Base-by-base conservation (phyloP, 37 sponge, comb jelly and placozoan species). In the Bolinopsis microptera region DNA sequence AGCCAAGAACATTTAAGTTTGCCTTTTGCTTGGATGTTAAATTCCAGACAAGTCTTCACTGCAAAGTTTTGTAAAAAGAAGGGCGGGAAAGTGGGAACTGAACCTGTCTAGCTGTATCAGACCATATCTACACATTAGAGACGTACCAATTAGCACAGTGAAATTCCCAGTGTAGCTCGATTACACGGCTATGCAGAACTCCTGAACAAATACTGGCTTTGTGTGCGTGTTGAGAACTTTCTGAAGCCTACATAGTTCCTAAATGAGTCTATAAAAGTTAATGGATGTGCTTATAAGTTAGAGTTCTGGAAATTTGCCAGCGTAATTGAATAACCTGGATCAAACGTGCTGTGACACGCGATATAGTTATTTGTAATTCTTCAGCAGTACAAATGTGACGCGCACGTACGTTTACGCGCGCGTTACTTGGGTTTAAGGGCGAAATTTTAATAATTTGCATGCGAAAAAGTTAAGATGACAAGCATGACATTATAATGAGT, bases 271-370 rank as follows among this genome's bases (percentile, higher is more conserved):
- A 48, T 48, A 48, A 48, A 48, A 34, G 90, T 86, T 86, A 86
- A 86, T 86, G 61, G 35, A 2, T 28, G 61, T 86, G 90, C 90
- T 86, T 86, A 86, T 40, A 86, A 86, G 36, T 2, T 38, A 24
- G 90, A 86, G 90, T 86, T 41, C 39, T 86, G 90, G 90, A 13
- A 38, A 8, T 41, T 38, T 24, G 41, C 90, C 90, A 86, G 36
- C 90, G 31, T 86, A 39, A 41, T 41, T 41, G 34, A 40, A 28
- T 5, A 36, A 5, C 61, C 41, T 86, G 90, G 90, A 39, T 39
- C 61, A 41, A 41, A 41, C 34, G 18, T 86, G 48, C 16, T 16
- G 90, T 86, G 36, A 86, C 90, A 48, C 90, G 90, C 90, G 90
- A 21, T 27, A 8, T 32, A 3, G 3, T 77, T 48, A 13, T 77